These are phyloP conservation scores for Emydoidea blandingii DNA, from an alignment of 2,797 vertebrate species.

Conservation along the genomic window DNA sequence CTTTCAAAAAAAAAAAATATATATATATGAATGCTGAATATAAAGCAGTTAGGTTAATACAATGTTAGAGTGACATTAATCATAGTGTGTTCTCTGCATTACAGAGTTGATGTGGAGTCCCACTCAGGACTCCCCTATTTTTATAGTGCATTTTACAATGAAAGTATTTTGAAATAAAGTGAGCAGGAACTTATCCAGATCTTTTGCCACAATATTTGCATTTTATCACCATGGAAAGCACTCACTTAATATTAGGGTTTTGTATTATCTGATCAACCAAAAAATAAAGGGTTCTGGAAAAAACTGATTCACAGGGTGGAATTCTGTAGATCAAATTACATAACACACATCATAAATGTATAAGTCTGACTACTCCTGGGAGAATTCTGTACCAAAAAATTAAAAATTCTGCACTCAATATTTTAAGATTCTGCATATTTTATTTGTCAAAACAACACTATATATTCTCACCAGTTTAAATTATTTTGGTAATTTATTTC, in stretches of 20 bases:
- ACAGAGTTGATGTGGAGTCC: background rate
- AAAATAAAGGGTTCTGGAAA: background rate
- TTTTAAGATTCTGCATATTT: no score
- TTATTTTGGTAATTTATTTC: no score
- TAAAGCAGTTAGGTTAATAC: background rate
- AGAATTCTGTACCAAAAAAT: no score
- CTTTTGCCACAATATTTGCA: background rate
- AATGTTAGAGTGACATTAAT: background rate
- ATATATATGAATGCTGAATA: background rate
- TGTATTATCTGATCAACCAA: background rate
- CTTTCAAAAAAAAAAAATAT: background rate
- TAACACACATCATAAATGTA: slow-evolving; percentile 18
- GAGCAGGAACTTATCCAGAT: background rate
- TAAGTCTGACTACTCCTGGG: no score
- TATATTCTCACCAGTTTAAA: no score
- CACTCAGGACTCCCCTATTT: background rate
- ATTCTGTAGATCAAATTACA: slow-evolving; percentile 42
- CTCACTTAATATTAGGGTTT: background rate
- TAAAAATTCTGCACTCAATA: no score
- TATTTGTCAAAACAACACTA: no score
- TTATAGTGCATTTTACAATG: background rate
- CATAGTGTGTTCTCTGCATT: background rate
- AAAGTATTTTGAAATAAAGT: background rate
- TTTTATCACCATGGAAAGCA: background rate
- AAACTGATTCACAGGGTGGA: background rate